Conservation (phyloP, 2,888 invertebrate genomes). For the Drosophila mulleri region DNA sequence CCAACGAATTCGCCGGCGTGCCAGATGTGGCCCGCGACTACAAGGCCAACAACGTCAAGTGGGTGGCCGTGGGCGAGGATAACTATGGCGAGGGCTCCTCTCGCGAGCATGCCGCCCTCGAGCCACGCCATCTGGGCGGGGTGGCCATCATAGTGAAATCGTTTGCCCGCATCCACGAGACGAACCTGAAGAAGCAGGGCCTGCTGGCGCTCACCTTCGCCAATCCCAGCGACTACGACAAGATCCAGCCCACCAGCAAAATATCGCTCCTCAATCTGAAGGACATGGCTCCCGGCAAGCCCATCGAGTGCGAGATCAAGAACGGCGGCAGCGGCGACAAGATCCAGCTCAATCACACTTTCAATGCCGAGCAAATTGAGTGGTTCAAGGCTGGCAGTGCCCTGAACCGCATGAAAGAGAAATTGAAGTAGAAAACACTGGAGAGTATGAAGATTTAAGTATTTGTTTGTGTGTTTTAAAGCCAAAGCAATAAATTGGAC, state of each 20-base stretch:
- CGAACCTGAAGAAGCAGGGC: conserved; percentile 99
- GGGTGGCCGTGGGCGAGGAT: conserved; percentile 96
- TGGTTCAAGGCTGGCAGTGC: conserved; percentile 99
- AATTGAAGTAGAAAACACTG: conserved; percentile 71
- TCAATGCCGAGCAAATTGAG: conserved; percentile 97
- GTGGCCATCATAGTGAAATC: conserved; percentile 99
- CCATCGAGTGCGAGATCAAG: conserved; percentile 94
- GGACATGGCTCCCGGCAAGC: conserved; percentile 94
- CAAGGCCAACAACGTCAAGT: conserved; percentile 93
- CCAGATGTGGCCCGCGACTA: conserved; percentile 98
- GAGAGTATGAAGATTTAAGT: neutral
- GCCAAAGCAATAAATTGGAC: neutral
- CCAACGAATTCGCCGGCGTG: conserved; percentile 94
- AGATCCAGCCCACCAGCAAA: conserved; percentile 94
- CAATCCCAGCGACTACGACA: conserved; percentile 97
- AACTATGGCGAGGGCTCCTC: conserved; percentile 96
- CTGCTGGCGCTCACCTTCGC: conserved; percentile 98
- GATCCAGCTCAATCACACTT: conserved; percentile 95
- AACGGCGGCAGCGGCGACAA: conserved; percentile 93
- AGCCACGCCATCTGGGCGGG: conserved; percentile 97
- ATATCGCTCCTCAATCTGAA: conserved; percentile 92
- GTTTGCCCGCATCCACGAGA: conserved; percentile 99
- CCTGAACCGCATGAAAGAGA: conserved; percentile 98
- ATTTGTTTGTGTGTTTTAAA: neutral
- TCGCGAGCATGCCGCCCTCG: conserved; percentile 99